Conservation (phyloP, 2,113 vertebrate species). For the Labeo catla region DNA sequence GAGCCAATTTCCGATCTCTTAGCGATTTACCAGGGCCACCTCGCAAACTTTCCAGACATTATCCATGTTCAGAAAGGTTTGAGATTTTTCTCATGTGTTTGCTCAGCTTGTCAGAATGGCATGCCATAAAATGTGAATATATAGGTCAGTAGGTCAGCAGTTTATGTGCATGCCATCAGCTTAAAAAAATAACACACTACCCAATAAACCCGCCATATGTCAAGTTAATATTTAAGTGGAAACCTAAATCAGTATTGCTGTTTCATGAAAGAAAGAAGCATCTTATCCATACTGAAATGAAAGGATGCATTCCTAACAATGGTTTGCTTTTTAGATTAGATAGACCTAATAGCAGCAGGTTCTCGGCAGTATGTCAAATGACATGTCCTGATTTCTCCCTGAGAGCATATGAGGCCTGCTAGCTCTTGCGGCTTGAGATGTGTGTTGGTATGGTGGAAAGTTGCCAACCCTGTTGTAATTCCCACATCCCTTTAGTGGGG, state of each 20-base stretch:
- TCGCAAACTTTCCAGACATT: slow-evolving; percentile 98
- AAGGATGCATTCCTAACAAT: not conserved
- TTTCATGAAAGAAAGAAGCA: not conserved
- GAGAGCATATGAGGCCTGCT: slow-evolving; percentile 4
- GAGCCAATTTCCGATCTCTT: slow-evolving; percentile 93
- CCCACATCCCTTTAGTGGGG: not conserved
- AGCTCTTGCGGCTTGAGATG: slow-evolving; percentile 21
- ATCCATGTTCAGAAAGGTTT: slow-evolving; percentile 98
- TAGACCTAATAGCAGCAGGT: not conserved
- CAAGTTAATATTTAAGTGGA: not conserved
- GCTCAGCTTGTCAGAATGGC: slow-evolving; percentile 1
- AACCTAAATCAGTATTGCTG: not conserved
- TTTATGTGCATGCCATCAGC: not conserved
- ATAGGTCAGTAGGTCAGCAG: slow-evolving; percentile 39
- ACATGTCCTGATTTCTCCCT: not conserved
- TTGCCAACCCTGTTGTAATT: slow-evolving; percentile 20
- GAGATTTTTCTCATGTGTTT: slow-evolving; percentile 35
- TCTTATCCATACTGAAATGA: not conserved
- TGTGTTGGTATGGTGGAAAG: slow-evolving; percentile 8
- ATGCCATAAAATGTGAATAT: slow-evolving; percentile 11
- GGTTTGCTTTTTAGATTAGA: not conserved
- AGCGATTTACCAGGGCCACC: slow-evolving; percentile 94
- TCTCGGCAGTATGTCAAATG: not conserved
- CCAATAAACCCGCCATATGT: not conserved
- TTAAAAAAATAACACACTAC: not conserved